Conservation (phyloP, 2,888 invertebrate species). For the Lacanobia wlatinum region DNA sequence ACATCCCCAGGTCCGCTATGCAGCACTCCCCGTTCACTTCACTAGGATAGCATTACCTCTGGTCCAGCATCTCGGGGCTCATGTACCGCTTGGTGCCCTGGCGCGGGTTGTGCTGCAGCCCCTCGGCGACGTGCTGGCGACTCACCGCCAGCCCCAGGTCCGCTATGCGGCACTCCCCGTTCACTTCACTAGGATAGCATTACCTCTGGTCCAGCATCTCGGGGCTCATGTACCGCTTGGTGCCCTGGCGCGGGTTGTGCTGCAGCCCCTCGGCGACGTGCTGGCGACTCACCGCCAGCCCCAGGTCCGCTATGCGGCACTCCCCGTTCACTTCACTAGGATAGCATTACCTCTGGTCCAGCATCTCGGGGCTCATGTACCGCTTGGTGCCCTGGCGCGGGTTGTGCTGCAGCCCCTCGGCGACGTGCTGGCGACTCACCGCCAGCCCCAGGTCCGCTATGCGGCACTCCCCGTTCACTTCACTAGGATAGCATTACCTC, state of each 20-base stretch:
- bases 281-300: slow-evolving; percentile 95
- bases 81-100: slow-evolving; percentile 94
- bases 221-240: slow-evolving; percentile 98
- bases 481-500: slow-evolving; percentile 93
- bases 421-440: slow-evolving; percentile 94
- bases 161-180: slow-evolving; percentile 96
- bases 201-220: slow-evolving; percentile 94
- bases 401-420: slow-evolving; percentile 71
- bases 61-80: slow-evolving; percentile 98
- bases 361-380: slow-evolving; percentile 98
- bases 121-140: slow-evolving; percentile 92
- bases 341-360: slow-evolving; percentile 93
- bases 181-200: slow-evolving; percentile 95
- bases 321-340: slow-evolving; percentile 95
- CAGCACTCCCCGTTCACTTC: slow-evolving; percentile 95
- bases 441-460: slow-evolving; percentile 98
- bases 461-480: slow-evolving; percentile 95
- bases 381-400: slow-evolving; percentile 78
- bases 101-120: slow-evolving; percentile 73
- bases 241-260: too few relatives aligned
- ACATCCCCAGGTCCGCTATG: slow-evolving; percentile 98
- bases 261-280: slow-evolving; percentile 90
- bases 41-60: slow-evolving; percentile 95
- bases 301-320: slow-evolving; percentile 98
- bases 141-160: slow-evolving; percentile 98